Percentiles rank a stretch among this genome's conserved stretches.
These are phyloP conservation scores for Cylloceria caligata DNA, from an alignment of 2,888 invertebrate genomes.

Conservation along the genomic window DNA sequence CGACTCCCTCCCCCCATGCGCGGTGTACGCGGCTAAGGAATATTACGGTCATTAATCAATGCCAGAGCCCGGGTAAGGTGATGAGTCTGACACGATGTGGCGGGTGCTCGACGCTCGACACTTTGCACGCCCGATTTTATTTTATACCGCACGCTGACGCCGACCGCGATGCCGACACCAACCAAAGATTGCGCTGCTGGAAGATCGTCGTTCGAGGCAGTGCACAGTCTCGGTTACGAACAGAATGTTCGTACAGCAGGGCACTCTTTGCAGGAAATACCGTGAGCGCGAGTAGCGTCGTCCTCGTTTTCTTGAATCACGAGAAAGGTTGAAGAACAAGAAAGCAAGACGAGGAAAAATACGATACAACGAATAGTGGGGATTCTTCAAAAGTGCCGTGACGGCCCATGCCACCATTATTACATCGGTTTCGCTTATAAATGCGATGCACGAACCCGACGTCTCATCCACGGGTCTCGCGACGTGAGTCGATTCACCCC, in stretches of 20 bases:
- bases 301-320: conserved; percentile 63
- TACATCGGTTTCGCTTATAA: conserved; percentile 58
- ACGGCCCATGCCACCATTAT: conserved; percentile 44
- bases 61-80: conserved; percentile 77
- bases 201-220: not conserved
- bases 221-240: conserved; percentile 26
- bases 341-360: conserved; percentile 58
- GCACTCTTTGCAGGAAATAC: conserved; percentile 70
- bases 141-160: conserved; percentile 42
- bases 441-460: conserved; percentile 63
- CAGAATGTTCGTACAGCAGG: conserved; percentile 18
- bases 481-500: conserved; percentile 28
- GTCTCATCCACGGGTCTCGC: conserved; percentile 31
- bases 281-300: conserved; percentile 69
- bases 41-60: conserved; percentile 82
- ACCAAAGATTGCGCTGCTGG: conserved; percentile 53
- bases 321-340: conserved; percentile 53
- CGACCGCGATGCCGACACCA: conserved; percentile 29
- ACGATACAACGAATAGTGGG: conserved; percentile 9
- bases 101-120: conserved; percentile 16
- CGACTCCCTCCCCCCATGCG: conserved; percentile 70
- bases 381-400: conserved; percentile 61
- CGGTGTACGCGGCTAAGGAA: conserved; percentile 70
- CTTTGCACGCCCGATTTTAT: conserved; percentile 73
- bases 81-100: conserved; percentile 77